Base-by-base conservation (phyloP, 1,140 invertebrate species). In the Papilio polyxenes region DNA sequence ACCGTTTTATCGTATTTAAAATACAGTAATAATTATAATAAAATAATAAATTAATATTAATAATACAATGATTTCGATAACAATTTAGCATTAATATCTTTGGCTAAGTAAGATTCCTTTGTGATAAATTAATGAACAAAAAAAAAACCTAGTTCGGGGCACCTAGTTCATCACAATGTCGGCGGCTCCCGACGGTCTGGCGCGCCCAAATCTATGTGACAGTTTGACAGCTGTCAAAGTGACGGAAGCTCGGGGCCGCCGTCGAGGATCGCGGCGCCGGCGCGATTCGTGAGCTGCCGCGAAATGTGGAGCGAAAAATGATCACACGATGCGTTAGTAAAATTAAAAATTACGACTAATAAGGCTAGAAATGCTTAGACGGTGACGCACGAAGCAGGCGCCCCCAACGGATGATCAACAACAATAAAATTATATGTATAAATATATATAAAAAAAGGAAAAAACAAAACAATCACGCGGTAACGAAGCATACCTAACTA, bases 11-110 rank as follows among this genome's bases (percentile, higher is more conserved):
- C 72, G 85, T 83, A 86, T 87, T 87, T 87, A 85, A 77, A 88
- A 86, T 85, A 87, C 83, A 87, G 85, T 88, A 87, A 82, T 84
- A 84, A 87, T 87, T 84, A 87, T 86, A 86, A 83, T 86, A 85
- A 87, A 85, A 85, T 87, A 88, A 88, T 87, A 88, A 88, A 87
- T 87, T 87, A 87, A 82, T 86, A 86, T 86, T 89, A 89, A 85
- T 87, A 87, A 87, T 89, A 90, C 85, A 85, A 83, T 84, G 84
- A 87, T 88, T 65, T 86, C 80, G 77, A 79, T 80, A 88, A 87
- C 84, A 85, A 86, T 85, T 87, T 85, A 87, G 87, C 84, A 82
- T 86, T 83, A 85, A 88, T 86, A 89, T 90, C 89, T 90, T 90
- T 90, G 89, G 89, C 87, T 90, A 88, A 87, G 80, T 85, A 87